Percentiles rank a stretch among this genome's conserved stretches.
These are phyloP conservation scores for Drosophila malerkotliana DNA, from an alignment of 1,140 invertebrate species.

Conservation along the genomic window DNA sequence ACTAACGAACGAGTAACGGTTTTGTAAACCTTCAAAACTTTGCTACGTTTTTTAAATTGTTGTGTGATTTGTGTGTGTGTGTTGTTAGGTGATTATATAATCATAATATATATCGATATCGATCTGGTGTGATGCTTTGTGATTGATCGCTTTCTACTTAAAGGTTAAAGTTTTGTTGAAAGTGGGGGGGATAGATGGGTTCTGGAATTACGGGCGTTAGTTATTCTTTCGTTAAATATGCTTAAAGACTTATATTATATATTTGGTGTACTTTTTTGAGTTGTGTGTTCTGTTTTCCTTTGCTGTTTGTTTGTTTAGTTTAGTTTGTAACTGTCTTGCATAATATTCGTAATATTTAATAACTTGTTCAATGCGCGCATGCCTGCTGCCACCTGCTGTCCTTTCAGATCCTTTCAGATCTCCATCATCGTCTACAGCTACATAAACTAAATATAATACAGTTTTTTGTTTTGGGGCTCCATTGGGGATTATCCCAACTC, in stretches of 20 bases:
- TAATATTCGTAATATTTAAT: conserved; percentile 25
- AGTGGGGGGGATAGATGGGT: conserved; percentile 9
- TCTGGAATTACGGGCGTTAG: conserved; percentile 25
- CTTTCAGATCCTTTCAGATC: conserved; percentile 26
- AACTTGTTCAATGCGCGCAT: conserved; percentile 51
- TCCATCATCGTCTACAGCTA: conserved; percentile 49
- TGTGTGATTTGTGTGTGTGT: neutral
- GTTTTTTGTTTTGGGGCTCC: conserved; percentile 43
- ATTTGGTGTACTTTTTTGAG: conserved; percentile 56
- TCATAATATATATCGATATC: conserved; percentile 42
- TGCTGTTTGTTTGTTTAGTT: conserved; percentile 30
- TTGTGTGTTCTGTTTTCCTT: conserved; percentile 49
- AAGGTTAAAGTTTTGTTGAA: conserved; percentile 11
- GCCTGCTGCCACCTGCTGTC: conserved; percentile 45
- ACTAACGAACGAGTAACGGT: conserved; percentile 50
- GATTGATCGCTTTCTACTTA: conserved; percentile 45
- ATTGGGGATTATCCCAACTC: neutral
- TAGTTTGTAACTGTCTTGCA: conserved; percentile 49
- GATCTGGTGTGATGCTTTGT: conserved; percentile 43
- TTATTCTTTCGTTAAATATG: conserved; percentile 51
- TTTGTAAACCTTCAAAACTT: conserved; percentile 54
- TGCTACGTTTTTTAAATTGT: conserved; percentile 26
- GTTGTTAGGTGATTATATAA: conserved; percentile 33
- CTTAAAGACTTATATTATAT: conserved; percentile 54
- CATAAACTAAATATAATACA: conserved; percentile 78